Base-by-base conservation (phyloP, 2,888 invertebrate species). In the Steinernema hermaphroditum region DNA sequence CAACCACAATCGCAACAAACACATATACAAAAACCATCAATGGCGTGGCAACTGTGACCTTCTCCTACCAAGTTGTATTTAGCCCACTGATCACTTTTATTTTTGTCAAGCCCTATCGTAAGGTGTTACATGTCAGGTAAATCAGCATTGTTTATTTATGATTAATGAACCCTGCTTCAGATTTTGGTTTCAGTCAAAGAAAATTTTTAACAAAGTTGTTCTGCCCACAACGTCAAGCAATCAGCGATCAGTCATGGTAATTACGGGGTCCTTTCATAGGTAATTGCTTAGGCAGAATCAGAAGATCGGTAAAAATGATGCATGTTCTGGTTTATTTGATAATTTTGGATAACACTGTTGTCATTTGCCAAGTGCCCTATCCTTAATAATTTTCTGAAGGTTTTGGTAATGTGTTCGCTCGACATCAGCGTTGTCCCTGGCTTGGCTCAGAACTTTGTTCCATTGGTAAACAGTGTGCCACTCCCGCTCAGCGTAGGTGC, bases 51-150 rank as follows among this genome's bases (percentile, higher is more conserved):
- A 72, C 68, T 41, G 49, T 72, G 12, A 57, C 68, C 24, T 72
- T 72, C 68, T 72, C 72, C n/a, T 50, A 54, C 37, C 72, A 72
- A 54, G 49, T 72, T n/a, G 50, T 72, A 50, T 57, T 72, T 37
- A 49, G 68, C n/a, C 72, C 72, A 46, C 44, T 72, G n/a, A 72
- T 72, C 22, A 68, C 72, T 22, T 72, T 72, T 68, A 29, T 69
- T 8, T 72, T 54, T 68, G 72, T 72, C 16, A 62, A 68, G 27
- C 72, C 72, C 1, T 72, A 72, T 43, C 68, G 72, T 24, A 57
- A 34, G 68, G 46, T 72, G 22, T 32, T 72, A n/a, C 32, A 37
- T 1, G 19, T 24, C 24, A 32, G 69, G 72, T 72, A 34, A 22
- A 4, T 34, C n/a, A n/a, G n/a, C n/a, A 46, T 27, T 44, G 34